Evolutionary conservation across 2,797 vertebrate species (phyloP).

Genomic region (Perodicticus potto): DNA sequence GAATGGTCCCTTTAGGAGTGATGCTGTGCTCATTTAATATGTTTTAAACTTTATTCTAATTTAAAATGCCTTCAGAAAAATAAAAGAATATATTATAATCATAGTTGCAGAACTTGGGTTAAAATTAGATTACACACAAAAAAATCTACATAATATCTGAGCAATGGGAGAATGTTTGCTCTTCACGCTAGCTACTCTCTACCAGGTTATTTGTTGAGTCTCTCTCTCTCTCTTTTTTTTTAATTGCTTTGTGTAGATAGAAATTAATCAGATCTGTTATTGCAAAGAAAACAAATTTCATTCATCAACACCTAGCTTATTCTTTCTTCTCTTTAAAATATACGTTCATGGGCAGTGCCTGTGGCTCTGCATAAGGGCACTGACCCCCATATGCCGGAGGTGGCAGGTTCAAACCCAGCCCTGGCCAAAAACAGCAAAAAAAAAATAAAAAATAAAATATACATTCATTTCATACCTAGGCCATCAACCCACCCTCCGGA

Average conservation of each 20-base stretch:
- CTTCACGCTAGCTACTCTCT: constrained; percentile 40
- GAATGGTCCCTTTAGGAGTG: background rate
- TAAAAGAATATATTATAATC: background rate
- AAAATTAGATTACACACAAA: constrained; percentile 54
- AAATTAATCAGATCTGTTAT: background rate
- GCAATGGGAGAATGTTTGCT: constrained; percentile 35
- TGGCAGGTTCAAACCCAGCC: too few relatives aligned
- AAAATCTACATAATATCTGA: constrained; percentile 40
- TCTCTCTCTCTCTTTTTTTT: background rate
- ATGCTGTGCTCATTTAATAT: background rate
- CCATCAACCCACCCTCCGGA: background rate
- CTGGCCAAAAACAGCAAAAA: too few relatives aligned
- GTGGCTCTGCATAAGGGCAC: too few relatives aligned
- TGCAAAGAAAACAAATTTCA: background rate
- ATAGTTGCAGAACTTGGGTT: constrained; percentile 59
- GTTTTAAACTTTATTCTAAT: background rate
- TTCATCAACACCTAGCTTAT: background rate
- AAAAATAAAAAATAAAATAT: background rate
- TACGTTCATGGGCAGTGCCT: background rate
- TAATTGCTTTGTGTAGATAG: background rate
- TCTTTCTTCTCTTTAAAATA: background rate
- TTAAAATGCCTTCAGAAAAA: background rate
- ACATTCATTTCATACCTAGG: background rate
- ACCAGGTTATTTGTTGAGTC: background rate
- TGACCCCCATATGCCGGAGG: too few relatives aligned